A percentile compares a stretch with the other conserved stretches of the same genome.
phyloP scores from a whole-genome alignment of 2,797 vertebrate species.

The Pelobates cultripes region DNA sequence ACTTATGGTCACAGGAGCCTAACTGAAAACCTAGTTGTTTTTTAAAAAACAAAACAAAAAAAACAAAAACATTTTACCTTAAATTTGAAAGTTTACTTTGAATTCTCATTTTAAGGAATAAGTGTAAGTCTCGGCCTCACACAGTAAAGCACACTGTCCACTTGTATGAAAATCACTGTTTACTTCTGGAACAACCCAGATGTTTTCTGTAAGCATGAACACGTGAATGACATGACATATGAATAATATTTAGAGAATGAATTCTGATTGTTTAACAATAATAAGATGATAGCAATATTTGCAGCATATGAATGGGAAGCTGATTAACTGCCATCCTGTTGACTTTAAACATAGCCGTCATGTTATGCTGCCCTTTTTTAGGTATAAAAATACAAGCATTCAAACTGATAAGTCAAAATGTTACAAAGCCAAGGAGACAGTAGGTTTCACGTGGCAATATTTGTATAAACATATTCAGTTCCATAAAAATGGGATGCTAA shows the following conservation, averaged over 20 bases:
- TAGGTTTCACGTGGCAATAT: slow-evolving; percentile 3
- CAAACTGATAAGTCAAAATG: slow-evolving; percentile 19
- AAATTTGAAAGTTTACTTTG: too few species aligned
- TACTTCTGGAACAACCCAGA: background rate
- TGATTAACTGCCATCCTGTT: slow-evolving; percentile 19
- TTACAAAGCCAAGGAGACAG: background rate
- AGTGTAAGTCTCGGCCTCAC: too few species aligned
- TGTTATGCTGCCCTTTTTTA: slow-evolving; percentile 30
- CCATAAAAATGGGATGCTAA: slow-evolving; percentile 28
- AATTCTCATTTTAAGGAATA: too few species aligned
- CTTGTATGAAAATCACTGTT: background rate
- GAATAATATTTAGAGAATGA: slow-evolving; percentile 5
- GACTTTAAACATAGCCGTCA: slow-evolving; percentile 1
- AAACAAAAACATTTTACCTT: too few species aligned
- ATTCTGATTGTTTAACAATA: slow-evolving; percentile 11
- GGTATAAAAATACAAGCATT: slow-evolving; percentile 24
- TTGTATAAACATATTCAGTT: slow-evolving; percentile 28
- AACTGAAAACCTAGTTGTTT: too few species aligned
- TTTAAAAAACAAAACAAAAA: too few species aligned
- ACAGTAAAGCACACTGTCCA: too few species aligned
- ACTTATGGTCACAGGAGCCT: too few species aligned
- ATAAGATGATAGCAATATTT: slow-evolving; percentile 9
- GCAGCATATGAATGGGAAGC: slow-evolving; percentile 3
- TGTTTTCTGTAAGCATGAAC: background rate
- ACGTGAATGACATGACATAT: slow-evolving; percentile 8